Evolutionary conservation across 2,888 invertebrate species (phyloP), one percentile per base, ranked within the genome.

Genomic region (Pyrocoelia pectoralis): DNA sequence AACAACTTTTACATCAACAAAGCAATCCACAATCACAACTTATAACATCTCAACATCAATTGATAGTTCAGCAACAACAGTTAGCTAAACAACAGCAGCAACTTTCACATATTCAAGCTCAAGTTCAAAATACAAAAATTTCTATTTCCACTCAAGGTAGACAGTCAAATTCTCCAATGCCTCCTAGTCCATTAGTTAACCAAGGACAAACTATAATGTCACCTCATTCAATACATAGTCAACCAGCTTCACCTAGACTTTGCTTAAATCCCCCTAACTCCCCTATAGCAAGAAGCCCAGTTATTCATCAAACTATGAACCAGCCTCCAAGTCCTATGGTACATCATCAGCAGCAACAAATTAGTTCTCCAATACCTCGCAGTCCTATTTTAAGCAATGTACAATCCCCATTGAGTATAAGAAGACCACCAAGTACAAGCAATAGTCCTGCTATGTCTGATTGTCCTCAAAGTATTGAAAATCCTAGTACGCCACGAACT

Each of bases 221-320:
- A 9, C 81, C 81, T 3, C 80, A 77, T 72, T 81, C 77, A 24
- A 78, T 81, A 80, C 78, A 78, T 29, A 69, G 71, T 49, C 77
- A 77, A 54, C 82, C 83, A 1, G 78, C 80, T 13, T 82, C 82
- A 2, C 83, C 83, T 2, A 82, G 83, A 78, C 80, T 82, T 6
- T 81, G 81, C 28, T 79, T 81, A 65, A 83, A 83, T 70, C 86
- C 85, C 62, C 87, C 88, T 0, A 81, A 84, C 46, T 87, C 88
- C 0, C 88, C 88, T 1, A 81, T 86, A 68, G 79, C 86, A 1
- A 81, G 87, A 28, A 86, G 86, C 38, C 86, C 86, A n/a, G 85
- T 83, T 69, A 83, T 86, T 65, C 83, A 85, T 66, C 71, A 80
- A 74, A 72, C 71, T 46, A 58, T 62, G 15, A 56, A 38, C 61